These are phyloP conservation scores for Diabrotica undecimpunctata DNA, from an alignment of 1,140 invertebrate species.

Conservation along the genomic window DNA sequence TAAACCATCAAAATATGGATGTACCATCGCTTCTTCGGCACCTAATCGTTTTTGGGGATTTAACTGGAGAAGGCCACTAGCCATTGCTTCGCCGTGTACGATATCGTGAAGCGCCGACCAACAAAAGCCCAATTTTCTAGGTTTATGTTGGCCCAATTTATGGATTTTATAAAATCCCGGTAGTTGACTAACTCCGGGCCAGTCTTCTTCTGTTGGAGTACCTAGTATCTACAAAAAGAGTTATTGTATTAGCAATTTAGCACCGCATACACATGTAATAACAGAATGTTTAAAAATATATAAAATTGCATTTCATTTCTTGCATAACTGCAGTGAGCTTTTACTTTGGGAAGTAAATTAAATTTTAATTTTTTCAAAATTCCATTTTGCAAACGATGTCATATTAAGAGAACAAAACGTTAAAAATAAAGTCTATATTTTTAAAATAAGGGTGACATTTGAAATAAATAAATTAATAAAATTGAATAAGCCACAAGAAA, in stretches of 20 bases:
- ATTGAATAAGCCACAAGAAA: too few relatives aligned
- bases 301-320: too few relatives aligned
- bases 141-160: conserved; percentile 71
- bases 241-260: background rate
- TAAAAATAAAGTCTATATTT: too few relatives aligned
- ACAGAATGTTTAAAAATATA: too few relatives aligned
- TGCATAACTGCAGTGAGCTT: too few relatives aligned
- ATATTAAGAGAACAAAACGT: too few relatives aligned
- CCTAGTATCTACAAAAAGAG: conserved; percentile 67
- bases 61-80: conserved; percentile 78
- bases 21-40: conserved; percentile 81
- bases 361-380: too few relatives aligned
- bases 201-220: conserved; percentile 86
- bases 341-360: too few relatives aligned
- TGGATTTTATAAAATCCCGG: conserved; percentile 78
- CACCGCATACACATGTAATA: too few relatives aligned
- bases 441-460: too few relatives aligned
- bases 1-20: conserved; percentile 86
- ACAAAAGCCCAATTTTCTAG: conserved; percentile 75
- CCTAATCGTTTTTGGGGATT: conserved; percentile 83
- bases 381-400: too few relatives aligned
- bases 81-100: conserved; percentile 82
- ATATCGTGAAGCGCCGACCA: conserved; percentile 87
- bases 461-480: too few relatives aligned
- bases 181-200: conserved; percentile 82